Evolutionary conservation across 2,113 vertebrate genomes (phyloP).

Genomic region (Peucedramus taeniatus): DNA sequence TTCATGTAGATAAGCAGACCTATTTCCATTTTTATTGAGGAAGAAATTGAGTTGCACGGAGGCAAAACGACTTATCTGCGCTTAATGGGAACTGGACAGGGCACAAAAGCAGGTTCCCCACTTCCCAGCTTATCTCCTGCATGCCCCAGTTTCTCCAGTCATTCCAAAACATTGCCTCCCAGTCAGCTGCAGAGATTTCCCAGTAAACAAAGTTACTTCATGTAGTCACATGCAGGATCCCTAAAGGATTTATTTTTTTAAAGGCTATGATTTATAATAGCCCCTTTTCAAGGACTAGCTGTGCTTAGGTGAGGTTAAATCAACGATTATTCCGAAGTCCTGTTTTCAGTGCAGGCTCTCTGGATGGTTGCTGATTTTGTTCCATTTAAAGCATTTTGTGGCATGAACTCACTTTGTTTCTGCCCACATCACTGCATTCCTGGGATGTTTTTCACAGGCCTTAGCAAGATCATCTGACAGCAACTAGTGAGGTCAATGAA

Average conservation of each 20-base stretch:
- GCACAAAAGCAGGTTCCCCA: background rate
- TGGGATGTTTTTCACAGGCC: constrained; percentile 86
- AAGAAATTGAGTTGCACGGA: background rate
- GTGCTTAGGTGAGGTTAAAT: constrained; percentile 68
- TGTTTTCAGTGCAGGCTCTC: constrained; percentile 68
- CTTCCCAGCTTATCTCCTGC: background rate
- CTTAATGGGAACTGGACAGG: background rate
- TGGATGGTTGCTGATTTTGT: constrained; percentile 80
- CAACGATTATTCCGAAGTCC: constrained; percentile 26
- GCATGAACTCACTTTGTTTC: constrained; percentile 86
- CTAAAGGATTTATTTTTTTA: constrained; percentile 29
- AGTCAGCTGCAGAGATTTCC: constrained; percentile 45
- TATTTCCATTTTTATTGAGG: constrained; percentile 41
- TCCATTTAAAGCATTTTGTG: constrained; percentile 79
- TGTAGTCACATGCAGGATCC: constrained; percentile 37
- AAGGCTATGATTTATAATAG: constrained; percentile 54
- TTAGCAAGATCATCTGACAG: constrained; percentile 94
- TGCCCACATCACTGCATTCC: constrained; percentile 95
- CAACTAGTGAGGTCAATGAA: constrained; percentile 86
- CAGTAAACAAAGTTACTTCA: constrained; percentile 49
- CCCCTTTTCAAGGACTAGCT: constrained; percentile 47
- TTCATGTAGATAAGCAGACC: background rate
- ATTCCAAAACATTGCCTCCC: constrained; percentile 24
- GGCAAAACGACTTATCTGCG: background rate
- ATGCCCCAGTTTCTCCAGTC: constrained; percentile 5